phyloP scores from a whole-genome alignment of 2,797 vertebrate genomes.

The Oreonectes daqikongensis region DNA sequence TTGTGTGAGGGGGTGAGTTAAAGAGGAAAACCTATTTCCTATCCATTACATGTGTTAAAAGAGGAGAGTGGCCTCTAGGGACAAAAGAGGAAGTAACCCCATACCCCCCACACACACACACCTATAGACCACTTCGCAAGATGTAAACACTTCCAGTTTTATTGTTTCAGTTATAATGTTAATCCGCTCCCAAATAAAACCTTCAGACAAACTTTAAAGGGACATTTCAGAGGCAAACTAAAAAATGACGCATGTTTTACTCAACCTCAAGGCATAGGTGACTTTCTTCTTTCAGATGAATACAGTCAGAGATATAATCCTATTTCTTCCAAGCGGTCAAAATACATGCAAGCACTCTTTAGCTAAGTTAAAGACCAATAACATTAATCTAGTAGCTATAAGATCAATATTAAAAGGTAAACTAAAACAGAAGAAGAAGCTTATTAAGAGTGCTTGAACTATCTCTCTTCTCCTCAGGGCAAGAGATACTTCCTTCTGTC shows the following conservation, averaged over 20 bases:
- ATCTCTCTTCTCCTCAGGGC: conserved; percentile 45
- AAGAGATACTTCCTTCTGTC: conserved; percentile 55
- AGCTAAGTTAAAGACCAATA: not conserved
- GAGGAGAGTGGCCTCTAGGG: conserved; percentile 21
- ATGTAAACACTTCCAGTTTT: too few species aligned
- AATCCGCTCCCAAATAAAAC: too few species aligned
- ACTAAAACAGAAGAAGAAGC: not conserved
- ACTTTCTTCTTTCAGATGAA: too few species aligned
- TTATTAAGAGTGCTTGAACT: conserved; percentile 31
- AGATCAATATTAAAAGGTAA: not conserved
- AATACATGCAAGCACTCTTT: too few species aligned
- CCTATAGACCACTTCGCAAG: too few species aligned
- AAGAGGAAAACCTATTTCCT: conserved; percentile 18
- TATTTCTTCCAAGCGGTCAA: too few species aligned
- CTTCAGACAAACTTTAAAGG: too few species aligned
- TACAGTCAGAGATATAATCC: too few species aligned
- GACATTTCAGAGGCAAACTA: too few species aligned
- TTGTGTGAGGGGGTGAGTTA: not conserved
- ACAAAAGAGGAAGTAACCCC: conserved; percentile 24
- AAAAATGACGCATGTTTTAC: too few species aligned
- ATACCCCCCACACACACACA: not conserved
- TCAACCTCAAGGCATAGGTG: too few species aligned
- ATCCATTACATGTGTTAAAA: conserved; percentile 17
- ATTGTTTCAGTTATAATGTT: too few species aligned
- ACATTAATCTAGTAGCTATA: not conserved